Evolutionary conservation across 2,888 invertebrate genomes (phyloP).

Genomic region (Drosophila trichaetosa): DNA sequence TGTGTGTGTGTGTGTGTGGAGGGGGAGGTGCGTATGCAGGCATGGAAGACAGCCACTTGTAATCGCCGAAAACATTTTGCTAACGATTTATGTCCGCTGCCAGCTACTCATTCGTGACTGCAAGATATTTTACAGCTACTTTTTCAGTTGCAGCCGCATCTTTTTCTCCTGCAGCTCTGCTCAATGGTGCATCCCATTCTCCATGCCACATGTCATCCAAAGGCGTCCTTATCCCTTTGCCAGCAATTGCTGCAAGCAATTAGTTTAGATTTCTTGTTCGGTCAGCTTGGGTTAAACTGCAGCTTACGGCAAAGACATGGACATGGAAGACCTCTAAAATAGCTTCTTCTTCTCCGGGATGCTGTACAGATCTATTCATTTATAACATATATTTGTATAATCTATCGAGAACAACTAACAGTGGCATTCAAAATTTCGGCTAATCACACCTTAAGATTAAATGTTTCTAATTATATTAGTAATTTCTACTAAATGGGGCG

Average conservation of each 20-base stretch:
- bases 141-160: slow-evolving; percentile 56
- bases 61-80: slow-evolving; percentile 78
- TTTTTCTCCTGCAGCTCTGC: slow-evolving; percentile 5
- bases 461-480: not conserved
- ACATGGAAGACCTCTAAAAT: not conserved
- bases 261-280: slow-evolving; percentile 46
- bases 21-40: not conserved
- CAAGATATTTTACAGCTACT: slow-evolving; percentile 68
- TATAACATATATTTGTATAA: not conserved
- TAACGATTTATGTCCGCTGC: slow-evolving; percentile 78
- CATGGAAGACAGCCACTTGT: slow-evolving; percentile 42
- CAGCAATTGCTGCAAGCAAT: slow-evolving; percentile 60
- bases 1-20: no score
- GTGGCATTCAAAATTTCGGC: not conserved
- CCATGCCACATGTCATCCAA: slow-evolving; percentile 43
- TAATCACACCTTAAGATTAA: not conserved
- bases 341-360: no score
- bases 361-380: not conserved
- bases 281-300: not conserved
- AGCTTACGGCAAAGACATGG: not conserved
- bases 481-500: no score
- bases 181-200: slow-evolving; percentile 60
- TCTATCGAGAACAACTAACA: not conserved
- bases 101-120: slow-evolving; percentile 44
- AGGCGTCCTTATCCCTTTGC: slow-evolving; percentile 20